Base-by-base conservation (phyloP, 2,888 invertebrate genomes). In the Cerastoderma edule region DNA sequence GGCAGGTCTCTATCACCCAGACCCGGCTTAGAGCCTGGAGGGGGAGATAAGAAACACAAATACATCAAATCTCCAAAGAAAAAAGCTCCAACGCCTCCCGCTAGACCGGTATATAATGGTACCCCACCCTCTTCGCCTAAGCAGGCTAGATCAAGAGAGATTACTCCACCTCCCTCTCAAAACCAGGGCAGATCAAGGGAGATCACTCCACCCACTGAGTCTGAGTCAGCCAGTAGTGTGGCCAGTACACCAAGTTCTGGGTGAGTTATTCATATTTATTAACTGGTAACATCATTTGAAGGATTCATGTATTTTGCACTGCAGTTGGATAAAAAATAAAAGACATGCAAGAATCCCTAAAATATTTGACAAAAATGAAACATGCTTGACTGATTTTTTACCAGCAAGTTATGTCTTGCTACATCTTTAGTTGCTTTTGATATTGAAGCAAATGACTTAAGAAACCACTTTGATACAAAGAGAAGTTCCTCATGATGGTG, bases 151-250 rank as follows among this genome's bases (percentile, higher is more conserved):
- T 79, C 84, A 56, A 72, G 88, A 69, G 79, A 88, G 53, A 83
- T 90, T 54, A 89, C 89, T 24, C 90, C 89, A 19, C 89, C 89
- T n/a, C n/a, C n/a, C n/a, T n/a, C n/a, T n/a, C n/a, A n/a, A 4
- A 86, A 86, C 39, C 85, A 86, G 35, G 57, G 73, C 19, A 72
- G 71, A 46, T 79, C 84, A 56, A 72, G 88, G 71, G 79, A 88
- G 53, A 83, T 90, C 53, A 89, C 89, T 24, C 90, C 89, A 19
- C 89, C 89, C n/a, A 60, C 71, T 33, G 81, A 75, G 33, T 72
- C 71, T 10, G 69, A 67, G 28, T 69, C 72, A 35, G 67, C 70
- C 32, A 75, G 72, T 64, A 57, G 67, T 53, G 44, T 67, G 8
- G 24, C 67, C 4, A 69, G 70, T 30, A 83, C 81, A n/a, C 74